A percentile compares a stretch with the other conserved stretches of the same genome.
Conservation (phyloP, 2,113 vertebrate genomes). For the Gambusia affinis region DNA sequence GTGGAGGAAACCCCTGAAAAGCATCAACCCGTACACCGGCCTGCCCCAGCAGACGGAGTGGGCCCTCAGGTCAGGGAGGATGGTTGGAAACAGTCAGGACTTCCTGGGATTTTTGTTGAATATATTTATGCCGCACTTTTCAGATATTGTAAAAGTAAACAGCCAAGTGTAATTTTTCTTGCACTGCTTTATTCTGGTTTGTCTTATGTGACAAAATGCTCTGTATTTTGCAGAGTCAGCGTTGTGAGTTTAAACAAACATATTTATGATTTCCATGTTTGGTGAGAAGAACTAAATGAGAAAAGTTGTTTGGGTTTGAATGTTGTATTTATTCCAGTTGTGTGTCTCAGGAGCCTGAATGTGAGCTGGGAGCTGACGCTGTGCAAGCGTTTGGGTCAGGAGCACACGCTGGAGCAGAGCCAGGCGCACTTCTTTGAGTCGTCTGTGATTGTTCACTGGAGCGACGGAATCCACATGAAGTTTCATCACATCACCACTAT, state of each 20-base stretch:
- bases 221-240: too few species aligned
- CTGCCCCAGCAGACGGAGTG: slow-evolving; percentile 28
- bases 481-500: slow-evolving; percentile 34
- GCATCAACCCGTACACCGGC: slow-evolving; percentile 33
- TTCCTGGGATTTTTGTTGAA: background rate
- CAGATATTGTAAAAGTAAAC: too few species aligned
- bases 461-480: fast-evolving
- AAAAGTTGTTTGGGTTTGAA: too few species aligned
- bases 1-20: slow-evolving; percentile 41
- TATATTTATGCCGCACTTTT: too few species aligned
- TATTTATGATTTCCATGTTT: too few species aligned
- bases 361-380: slow-evolving; percentile 61
- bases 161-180: too few species aligned
- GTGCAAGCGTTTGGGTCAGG: background rate
- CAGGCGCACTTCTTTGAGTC: slow-evolving; percentile 35
- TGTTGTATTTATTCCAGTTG: too few species aligned
- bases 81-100: background rate
- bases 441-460: slow-evolving; percentile 42
- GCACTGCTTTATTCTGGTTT: too few species aligned
- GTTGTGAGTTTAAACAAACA: too few species aligned
- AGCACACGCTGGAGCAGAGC: slow-evolving; percentile 9
- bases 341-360: slow-evolving; percentile 33
- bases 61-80: slow-evolving; percentile 53
- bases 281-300: too few species aligned
- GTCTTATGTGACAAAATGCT: too few species aligned